Percentiles rank a stretch among this genome's conserved stretches.
phyloP scores from a whole-genome alignment of 2,113 vertebrate species.

The Nycticorax nycticorax region DNA sequence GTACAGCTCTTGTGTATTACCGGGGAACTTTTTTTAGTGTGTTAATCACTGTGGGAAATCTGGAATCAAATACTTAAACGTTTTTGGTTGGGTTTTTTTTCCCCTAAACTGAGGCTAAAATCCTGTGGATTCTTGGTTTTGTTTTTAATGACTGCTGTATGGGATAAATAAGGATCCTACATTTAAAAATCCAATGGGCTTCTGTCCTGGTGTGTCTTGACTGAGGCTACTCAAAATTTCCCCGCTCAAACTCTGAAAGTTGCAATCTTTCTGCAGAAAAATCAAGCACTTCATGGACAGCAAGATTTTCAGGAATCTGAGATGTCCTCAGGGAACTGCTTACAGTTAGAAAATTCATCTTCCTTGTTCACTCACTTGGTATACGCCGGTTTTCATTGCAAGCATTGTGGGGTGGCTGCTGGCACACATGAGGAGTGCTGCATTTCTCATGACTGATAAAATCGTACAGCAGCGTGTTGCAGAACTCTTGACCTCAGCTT shows the following conservation, averaged over 20 bases:
- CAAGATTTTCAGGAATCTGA: neutral
- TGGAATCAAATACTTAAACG: neutral
- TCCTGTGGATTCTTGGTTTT: neutral
- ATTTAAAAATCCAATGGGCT: neutral
- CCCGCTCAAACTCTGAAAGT: neutral
- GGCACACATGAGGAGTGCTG: neutral
- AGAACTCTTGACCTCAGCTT: neutral
- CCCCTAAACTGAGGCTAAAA: neutral
- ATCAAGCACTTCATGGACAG: neutral
- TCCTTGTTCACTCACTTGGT: neutral
- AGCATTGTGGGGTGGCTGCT: neutral
- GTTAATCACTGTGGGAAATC: conserved; percentile 55
- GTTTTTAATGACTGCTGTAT: neutral
- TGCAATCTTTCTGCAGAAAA: neutral
- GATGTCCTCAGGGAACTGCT: neutral
- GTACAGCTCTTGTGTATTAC: neutral
- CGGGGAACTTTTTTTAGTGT: fast-evolving
- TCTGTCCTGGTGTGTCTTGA: neutral
- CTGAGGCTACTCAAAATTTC: neutral
- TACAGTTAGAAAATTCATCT: neutral
- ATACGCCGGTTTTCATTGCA: neutral
- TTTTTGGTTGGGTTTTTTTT: neutral
- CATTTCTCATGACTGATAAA: neutral
- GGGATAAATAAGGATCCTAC: neutral
- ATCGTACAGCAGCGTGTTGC: neutral